phyloP scores from a whole-genome alignment of 2,113 vertebrate genomes.

The Bubo blakistoni region DNA sequence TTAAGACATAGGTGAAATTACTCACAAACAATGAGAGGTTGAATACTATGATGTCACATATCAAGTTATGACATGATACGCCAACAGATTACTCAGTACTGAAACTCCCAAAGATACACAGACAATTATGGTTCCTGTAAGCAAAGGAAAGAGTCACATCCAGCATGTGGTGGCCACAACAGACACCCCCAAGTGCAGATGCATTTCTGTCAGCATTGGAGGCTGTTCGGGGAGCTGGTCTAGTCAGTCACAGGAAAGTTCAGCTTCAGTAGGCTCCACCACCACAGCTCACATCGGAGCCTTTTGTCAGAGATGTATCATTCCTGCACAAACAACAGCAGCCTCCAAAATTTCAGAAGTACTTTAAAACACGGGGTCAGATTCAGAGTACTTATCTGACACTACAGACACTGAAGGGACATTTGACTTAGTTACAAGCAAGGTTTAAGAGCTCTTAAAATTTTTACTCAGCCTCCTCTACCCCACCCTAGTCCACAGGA shows the following conservation, averaged over 20 bases:
- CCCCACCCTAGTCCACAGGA: background rate
- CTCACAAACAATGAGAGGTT: background rate
- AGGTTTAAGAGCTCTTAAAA: background rate
- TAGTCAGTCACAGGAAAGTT: background rate
- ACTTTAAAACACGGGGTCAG: background rate
- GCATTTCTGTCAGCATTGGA: background rate
- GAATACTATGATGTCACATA: background rate
- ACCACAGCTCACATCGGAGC: background rate
- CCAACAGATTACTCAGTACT: background rate
- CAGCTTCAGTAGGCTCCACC: background rate
- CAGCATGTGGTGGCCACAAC: fast-evolving
- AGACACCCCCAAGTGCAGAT: background rate
- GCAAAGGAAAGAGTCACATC: background rate
- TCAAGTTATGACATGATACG: background rate
- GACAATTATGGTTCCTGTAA: background rate
- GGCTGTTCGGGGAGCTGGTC: background rate
- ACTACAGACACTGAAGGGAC: background rate
- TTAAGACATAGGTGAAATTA: background rate
- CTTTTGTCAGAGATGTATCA: background rate
- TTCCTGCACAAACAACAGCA: background rate
- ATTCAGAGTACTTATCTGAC: background rate
- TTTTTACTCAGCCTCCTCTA: background rate
- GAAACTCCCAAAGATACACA: background rate
- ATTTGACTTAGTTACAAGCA: background rate
- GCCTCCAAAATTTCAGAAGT: background rate